Evolutionary conservation across 2,888 invertebrate genomes (phyloP), one percentile per base, ranked within the genome.

Genomic region (Rhagophthalmus giganteus): DNA sequence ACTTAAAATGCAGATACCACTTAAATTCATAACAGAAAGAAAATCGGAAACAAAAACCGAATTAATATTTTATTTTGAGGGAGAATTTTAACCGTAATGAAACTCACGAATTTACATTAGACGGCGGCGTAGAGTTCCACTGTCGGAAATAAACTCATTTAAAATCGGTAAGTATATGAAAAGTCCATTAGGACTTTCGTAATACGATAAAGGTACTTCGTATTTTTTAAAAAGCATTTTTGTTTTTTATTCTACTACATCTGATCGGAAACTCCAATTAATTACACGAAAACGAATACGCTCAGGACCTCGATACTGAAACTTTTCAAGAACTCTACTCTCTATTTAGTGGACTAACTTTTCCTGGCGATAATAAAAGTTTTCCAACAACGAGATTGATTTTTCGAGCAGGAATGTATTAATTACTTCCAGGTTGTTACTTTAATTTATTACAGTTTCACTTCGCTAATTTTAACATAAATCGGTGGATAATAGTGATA

Each of bases 251-350:
- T 53, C 26, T 42, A 42, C 47, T 53, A 41, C 41, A 37, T 41
- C 46, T 46, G 35, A 39, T 39, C 28, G 28, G 39, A 51, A 51
- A 51, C 26, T 54, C 44, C 38, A 54, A 54, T 54, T 54, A 54
- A 52, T 52, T 52, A 52, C 47, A 38, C 33, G 47, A 52, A 52
- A 52, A 49, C 39, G 49, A 54, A 54, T 52, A 42, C 49, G 33
- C 42, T 53, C 38, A 42, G 32, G 32, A 35, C 37, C 48, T 42
- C 24, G 42, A 27, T 47, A 8, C 20, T 25, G 16, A 42, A 53
- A 53, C 25, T 46, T 40, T 32, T 41, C 3, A 28, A 42, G 30
- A 42, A 41, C 47, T 42, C 47, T 40, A 28, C 25, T 14, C 37
- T 35, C 33, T 35, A n/a, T n/a, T 53, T 48, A 47, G 20, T 42